Percentiles rank a stretch among this genome's conserved stretches.
These are phyloP conservation scores for Tragelaphus imberbis DNA, from an alignment of 2,113 vertebrate species.

Conservation along the genomic window DNA sequence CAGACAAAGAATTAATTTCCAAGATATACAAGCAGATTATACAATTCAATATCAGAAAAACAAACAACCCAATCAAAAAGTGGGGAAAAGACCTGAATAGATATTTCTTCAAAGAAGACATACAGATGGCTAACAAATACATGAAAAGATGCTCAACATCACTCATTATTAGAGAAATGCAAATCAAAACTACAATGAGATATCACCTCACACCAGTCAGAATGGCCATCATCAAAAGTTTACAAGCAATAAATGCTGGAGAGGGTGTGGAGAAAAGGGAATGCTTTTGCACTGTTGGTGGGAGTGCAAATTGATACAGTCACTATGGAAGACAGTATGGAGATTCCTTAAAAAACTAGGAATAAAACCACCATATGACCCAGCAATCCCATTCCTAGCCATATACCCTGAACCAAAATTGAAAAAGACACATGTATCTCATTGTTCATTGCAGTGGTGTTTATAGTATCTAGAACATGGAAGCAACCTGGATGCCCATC, in stretches of 20 bases:
- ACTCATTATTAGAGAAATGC: not conserved
- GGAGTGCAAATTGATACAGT: not conserved
- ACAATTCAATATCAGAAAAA: not conserved
- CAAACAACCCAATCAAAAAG: not conserved
- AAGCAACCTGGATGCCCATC: not conserved
- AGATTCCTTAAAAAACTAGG: too few relatives aligned
- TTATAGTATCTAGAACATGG: not conserved
- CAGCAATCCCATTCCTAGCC: not conserved
- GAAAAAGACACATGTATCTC: not conserved
- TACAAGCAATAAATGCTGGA: not conserved
- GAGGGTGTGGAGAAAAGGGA: not conserved
- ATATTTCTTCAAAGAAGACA: not conserved
- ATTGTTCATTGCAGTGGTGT: not conserved
- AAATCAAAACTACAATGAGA: not conserved
- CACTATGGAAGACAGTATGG: not conserved
- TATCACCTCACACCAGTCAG: not conserved
- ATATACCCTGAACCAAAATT: not conserved
- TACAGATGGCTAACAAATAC: not conserved
- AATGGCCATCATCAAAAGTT: not conserved
- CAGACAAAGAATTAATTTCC: not conserved
- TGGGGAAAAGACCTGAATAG: not conserved
- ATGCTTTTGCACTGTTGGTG: not conserved
- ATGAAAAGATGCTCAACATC: not conserved
- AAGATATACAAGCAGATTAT: not conserved
- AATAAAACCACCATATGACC: not conserved